phyloP scores from a whole-genome alignment of 1,140 invertebrate genomes.

The Bombus terrestris region DNA sequence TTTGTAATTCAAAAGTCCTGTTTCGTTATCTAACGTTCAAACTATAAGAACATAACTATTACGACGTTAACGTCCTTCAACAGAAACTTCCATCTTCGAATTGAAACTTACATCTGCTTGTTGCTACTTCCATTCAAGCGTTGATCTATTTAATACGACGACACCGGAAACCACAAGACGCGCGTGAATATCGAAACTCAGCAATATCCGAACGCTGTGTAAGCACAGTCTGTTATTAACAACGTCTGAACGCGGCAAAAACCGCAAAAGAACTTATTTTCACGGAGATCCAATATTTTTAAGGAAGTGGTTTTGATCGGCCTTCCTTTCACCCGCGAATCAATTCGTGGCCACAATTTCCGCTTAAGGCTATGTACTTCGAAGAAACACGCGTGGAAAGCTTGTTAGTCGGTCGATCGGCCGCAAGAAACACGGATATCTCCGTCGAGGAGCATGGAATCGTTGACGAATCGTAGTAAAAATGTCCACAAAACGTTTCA shows the following conservation, averaged over 20 bases:
- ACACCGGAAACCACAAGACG: background rate
- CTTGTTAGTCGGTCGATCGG: slow-evolving; percentile 33
- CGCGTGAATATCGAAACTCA: background rate
- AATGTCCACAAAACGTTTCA: background rate
- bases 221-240: background rate
- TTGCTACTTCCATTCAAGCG: background rate
- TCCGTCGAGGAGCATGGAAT: background rate
- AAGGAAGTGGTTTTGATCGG: background rate
- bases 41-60: background rate
- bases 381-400: background rate
- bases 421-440: background rate
- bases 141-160: background rate
- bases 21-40: background rate
- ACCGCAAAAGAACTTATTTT: background rate
- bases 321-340: slow-evolving; percentile 53
- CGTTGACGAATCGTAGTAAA: too few relatives aligned
- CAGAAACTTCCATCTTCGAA: background rate
- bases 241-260: background rate
- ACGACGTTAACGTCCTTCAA: background rate
- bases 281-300: background rate
- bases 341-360: slow-evolving; percentile 20
- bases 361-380: slow-evolving; percentile 24
- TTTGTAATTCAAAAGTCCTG: too few relatives aligned
- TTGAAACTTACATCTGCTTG: background rate
- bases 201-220: background rate